phyloP scores from a whole-genome alignment of 2,888 invertebrate species.

The Endomychus coccineus region DNA sequence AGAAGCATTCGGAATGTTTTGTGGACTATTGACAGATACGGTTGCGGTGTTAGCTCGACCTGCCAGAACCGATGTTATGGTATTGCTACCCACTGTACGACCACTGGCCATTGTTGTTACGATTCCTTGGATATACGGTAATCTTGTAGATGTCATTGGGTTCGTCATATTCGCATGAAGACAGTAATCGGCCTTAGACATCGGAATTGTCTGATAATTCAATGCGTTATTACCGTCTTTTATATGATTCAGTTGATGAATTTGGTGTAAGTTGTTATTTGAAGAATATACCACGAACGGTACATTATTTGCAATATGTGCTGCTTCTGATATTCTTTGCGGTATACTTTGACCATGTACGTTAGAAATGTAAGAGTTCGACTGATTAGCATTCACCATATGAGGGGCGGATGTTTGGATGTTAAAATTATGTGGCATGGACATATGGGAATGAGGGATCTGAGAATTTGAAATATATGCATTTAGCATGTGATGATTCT shows the following conservation, averaged over 20 bases:
- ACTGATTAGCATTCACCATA: too few species aligned
- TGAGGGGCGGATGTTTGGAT: too few species aligned
- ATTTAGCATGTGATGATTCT: slow-evolving; percentile 8
- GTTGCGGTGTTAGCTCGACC: slow-evolving; percentile 70
- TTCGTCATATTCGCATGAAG: slow-evolving; percentile 5
- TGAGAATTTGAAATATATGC: slow-evolving; percentile 2
- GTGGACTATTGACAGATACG: slow-evolving; percentile 55
- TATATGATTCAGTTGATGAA: slow-evolving; percentile 10
- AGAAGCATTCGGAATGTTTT: slow-evolving; percentile 17
- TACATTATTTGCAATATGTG: slow-evolving; percentile 6
- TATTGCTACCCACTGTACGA: slow-evolving; percentile 70
- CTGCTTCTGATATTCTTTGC: slow-evolving; percentile 15
- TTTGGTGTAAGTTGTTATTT: slow-evolving; percentile 10
- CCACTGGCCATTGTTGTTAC: slow-evolving; percentile 64
- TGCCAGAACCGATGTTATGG: slow-evolving; percentile 72
- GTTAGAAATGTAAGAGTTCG: slow-evolving; percentile 9
- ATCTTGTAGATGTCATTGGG: slow-evolving; percentile 16
- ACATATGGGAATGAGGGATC: too few species aligned
- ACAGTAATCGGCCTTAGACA: slow-evolving; percentile 10
- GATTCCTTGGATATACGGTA: slow-evolving; percentile 34
- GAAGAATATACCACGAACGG: slow-evolving; percentile 12
- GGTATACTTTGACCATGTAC: too few species aligned
- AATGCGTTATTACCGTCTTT: slow-evolving; percentile 9
- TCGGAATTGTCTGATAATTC: slow-evolving; percentile 8
- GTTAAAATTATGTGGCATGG: too few species aligned